These are phyloP conservation scores for Anseranas semipalmata DNA, from an alignment of 2,113 vertebrate genomes.

Conservation along the genomic window DNA sequence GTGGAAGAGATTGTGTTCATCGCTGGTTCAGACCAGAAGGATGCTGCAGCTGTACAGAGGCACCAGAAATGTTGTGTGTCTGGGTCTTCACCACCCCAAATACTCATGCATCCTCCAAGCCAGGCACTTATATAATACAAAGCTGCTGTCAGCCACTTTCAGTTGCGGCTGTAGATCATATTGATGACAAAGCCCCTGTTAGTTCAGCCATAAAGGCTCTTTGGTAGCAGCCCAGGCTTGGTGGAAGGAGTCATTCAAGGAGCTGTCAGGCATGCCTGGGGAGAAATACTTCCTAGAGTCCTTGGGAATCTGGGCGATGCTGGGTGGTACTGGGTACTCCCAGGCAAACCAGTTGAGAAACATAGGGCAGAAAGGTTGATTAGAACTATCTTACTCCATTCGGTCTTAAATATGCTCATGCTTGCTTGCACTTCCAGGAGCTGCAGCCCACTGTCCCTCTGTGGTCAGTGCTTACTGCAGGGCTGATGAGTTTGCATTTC, in stretches of 20 bases:
- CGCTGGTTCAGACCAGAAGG: neutral
- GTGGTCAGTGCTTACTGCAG: neutral
- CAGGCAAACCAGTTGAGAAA: neutral
- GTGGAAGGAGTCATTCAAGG: neutral
- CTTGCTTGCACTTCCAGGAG: neutral
- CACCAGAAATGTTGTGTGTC: neutral
- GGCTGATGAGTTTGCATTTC: neutral
- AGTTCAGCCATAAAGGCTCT: neutral
- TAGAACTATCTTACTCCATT: neutral
- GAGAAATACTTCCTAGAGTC: neutral
- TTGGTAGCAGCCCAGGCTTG: neutral
- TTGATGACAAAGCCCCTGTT: neutral
- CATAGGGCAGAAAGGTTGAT: neutral
- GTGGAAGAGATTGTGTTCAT: neutral
- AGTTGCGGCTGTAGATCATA: neutral
- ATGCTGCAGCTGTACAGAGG: neutral
- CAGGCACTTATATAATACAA: neutral
- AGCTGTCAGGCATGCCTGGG: neutral
- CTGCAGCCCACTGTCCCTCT: neutral
- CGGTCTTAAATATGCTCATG: neutral
- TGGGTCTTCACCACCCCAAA: neutral
- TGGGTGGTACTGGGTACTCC: neutral
- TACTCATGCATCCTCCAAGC: neutral
- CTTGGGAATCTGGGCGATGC: neutral
- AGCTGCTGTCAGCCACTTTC: neutral